Base-by-base conservation (phyloP, 2,888 invertebrate genomes). In the Lasiommata megera region DNA sequence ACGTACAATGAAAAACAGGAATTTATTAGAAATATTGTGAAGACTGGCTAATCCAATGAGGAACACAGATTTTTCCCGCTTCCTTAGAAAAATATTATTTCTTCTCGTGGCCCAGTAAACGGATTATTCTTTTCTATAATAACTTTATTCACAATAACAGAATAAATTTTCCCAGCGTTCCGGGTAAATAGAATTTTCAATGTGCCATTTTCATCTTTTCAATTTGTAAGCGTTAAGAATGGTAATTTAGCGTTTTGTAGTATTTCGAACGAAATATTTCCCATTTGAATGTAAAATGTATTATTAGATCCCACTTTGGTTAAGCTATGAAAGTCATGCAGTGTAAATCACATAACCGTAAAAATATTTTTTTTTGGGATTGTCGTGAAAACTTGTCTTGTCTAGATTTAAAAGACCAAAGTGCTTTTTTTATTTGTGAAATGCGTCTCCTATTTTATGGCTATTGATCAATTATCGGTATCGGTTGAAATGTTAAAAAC, bases 11-110 rank as follows among this genome's bases (percentile, higher is more conserved):
- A 81, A 74, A 80, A 85, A 84, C 82, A 83, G 83, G 82, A 84
- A 82, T 82, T 83, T 79, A 85, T 84, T 83, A 83, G 77, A 88
- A 88, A 88, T 85, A 87, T 86, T 85, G 84, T 86, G 82, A 79
- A 76, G 77, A 73, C 70, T 52, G 73, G 58, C 79, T 88, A 88
- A 88, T 85, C 77, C 72, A 80, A 89, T 88, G 75, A 85, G 68
- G 71, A 73, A 72, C 67, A 77, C 67, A 70, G 78, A 68, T 77
- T 80, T 80, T 67, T 65, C 66, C 63, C 62, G 66, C 67, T 64
- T 69, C 63, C 61, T 66, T 56, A 64, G 64, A 71, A 71, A 67
- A 78, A 76, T 74, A 70, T 73, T 71, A 74, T 76, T 73, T 70
- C 71, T 71, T 70, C 72, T 72, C 69, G 69, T 68, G 69, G 71